Evolutionary conservation across 2,888 invertebrate species (phyloP).

Genomic region (Drosophila helvetica): DNA sequence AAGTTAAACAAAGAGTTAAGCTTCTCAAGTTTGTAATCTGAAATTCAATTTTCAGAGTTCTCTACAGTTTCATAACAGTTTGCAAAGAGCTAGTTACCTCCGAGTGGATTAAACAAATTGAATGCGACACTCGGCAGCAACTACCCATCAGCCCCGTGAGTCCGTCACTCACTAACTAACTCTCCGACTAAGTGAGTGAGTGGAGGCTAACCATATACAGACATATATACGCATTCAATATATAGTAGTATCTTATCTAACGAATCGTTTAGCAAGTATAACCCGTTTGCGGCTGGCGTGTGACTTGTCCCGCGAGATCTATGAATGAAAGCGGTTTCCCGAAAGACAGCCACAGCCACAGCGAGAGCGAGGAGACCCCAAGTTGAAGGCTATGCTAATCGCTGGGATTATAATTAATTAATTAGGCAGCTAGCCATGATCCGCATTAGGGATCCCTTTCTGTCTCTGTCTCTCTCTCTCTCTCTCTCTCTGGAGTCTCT

Average conservation of each 20-base stretch:
- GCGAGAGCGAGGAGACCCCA: constrained; percentile 49
- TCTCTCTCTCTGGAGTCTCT: neutral
- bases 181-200: constrained; percentile 15
- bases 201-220: constrained; percentile 35
- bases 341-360: neutral
- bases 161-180: constrained; percentile 27
- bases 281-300: constrained; percentile 60
- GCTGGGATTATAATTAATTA: constrained; percentile 73
- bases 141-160: constrained; percentile 52
- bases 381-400: constrained; percentile 68
- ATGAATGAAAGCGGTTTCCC: constrained; percentile 68
- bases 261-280: constrained; percentile 74
- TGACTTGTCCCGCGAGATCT: constrained; percentile 51
- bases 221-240: constrained; percentile 1
- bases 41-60: neutral
- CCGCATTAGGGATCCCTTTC: constrained; percentile 4
- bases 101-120: constrained; percentile 67
- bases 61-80: neutral
- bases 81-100: constrained; percentile 20
- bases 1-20: too few species aligned
- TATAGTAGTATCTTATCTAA: constrained; percentile 65
- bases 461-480: neutral
- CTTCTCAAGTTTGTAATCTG: too few species aligned
- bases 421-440: constrained; percentile 56
- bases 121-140: constrained; percentile 71